Evolutionary conservation across 2,113 vertebrate species (phyloP).

Genomic region (Pagrus major): DNA sequence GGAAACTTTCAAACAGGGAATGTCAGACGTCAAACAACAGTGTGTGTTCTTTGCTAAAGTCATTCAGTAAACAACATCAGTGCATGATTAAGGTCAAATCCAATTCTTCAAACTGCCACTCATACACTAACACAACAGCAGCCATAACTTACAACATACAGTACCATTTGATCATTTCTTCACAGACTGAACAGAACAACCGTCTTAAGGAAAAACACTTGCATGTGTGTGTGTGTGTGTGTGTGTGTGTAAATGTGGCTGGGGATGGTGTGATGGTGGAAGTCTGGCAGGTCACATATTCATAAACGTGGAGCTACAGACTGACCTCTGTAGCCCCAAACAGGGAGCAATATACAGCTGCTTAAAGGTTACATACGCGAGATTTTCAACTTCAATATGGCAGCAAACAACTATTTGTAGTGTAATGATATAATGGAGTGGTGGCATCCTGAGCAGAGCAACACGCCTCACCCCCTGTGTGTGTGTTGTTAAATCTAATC

Average conservation of each 20-base stretch:
- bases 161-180: neutral
- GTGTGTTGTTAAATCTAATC: no score
- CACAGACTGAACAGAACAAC: neutral
- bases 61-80: constrained; percentile 8
- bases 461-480: no score
- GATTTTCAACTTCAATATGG: no score
- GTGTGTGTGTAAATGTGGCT: neutral
- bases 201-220: neutral
- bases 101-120: neutral
- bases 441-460: no score
- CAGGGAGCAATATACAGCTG: no score
- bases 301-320: no score
- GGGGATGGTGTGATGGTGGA: constrained; percentile 4
- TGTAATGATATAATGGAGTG: no score
- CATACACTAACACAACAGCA: neutral
- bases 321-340: no score
- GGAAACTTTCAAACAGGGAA: neutral
- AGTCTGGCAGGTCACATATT: neutral
- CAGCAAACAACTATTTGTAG: no score
- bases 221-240: neutral
- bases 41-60: neutral
- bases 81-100: neutral
- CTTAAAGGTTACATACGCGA: no score
- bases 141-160: neutral
- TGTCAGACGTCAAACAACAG: neutral